These are phyloP conservation scores for Podocnemis expansa DNA, from an alignment of 2,113 vertebrate species.

Conservation along the genomic window DNA sequence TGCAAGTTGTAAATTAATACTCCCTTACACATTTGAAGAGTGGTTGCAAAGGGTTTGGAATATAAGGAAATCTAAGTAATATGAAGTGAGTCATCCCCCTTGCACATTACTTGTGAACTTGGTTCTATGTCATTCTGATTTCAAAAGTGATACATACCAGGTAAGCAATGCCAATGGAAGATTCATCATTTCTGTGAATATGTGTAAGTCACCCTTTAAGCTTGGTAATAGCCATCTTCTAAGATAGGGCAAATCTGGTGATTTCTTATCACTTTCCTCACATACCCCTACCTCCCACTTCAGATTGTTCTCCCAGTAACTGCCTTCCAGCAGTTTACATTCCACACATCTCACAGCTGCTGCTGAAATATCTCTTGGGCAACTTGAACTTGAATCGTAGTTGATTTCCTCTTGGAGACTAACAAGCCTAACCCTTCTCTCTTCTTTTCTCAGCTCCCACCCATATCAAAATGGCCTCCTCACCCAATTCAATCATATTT, in stretches of 20 bases:
- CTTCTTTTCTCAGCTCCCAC: not conserved
- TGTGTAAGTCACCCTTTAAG: not conserved
- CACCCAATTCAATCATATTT: not conserved
- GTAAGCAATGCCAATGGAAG: not conserved
- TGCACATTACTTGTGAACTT: not conserved
- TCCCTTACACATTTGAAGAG: not conserved
- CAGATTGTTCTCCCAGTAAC: rapidly evolving
- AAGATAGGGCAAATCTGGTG: not conserved
- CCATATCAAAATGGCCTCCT: not conserved
- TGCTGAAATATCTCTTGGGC: not conserved
- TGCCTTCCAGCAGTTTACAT: not conserved
- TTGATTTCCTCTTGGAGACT: not conserved
- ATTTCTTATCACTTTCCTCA: not conserved
- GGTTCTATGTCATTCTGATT: not conserved
- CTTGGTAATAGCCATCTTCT: not conserved
- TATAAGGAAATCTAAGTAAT: not conserved
- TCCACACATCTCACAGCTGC: not conserved
- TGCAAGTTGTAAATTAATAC: not conserved
- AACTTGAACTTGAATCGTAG: not conserved
- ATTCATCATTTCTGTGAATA: not conserved
- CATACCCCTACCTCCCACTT: rapidly evolving
- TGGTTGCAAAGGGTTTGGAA: rapidly evolving
- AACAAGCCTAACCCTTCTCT: not conserved
- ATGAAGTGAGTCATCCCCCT: not conserved
- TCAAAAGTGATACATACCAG: not conserved